phyloP scores from a whole-genome alignment of 2,797 vertebrate species.

The Pipistrellus pygmaeus region DNA sequence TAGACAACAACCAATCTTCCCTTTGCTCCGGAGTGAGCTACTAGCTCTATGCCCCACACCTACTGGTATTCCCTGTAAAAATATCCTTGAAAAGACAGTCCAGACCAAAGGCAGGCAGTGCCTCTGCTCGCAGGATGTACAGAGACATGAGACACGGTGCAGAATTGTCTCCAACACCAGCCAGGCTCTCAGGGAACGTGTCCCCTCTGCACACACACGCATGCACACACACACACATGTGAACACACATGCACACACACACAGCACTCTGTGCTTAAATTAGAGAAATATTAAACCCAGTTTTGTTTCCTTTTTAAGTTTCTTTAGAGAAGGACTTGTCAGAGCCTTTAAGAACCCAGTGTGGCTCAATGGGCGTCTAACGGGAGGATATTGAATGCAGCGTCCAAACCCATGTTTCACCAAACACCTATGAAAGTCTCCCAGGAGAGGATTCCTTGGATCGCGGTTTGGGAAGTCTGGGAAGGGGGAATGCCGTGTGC shows the following conservation, averaged over 20 bases:
- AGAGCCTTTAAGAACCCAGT: constrained; percentile 24
- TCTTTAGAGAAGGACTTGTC: constrained; percentile 57
- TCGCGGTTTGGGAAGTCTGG: constrained; percentile 55
- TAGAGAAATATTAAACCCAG: background rate
- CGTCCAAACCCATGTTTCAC: constrained; percentile 69
- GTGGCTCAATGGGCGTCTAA: constrained; percentile 14
- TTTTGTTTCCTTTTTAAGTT: background rate
- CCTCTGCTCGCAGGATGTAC: background rate
- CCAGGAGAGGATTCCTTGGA: constrained; percentile 64
- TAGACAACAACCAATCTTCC: background rate
- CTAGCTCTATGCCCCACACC: background rate
- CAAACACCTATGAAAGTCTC: constrained; percentile 68
- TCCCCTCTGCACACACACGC: background rate
- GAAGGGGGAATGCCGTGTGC: constrained; percentile 54
- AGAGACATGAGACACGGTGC: background rate
- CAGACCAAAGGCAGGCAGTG: background rate
- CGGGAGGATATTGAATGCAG: background rate
- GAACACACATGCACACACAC: background rate
- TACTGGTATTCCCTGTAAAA: background rate
- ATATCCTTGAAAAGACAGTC: background rate
- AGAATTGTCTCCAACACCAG: background rate
- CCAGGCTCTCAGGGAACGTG: background rate
- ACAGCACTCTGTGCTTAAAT: background rate
- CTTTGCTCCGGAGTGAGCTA: background rate
- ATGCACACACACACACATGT: rapidly evolving